A percentile compares a stretch with the other conserved stretches of the same genome.
phyloP scores from a whole-genome alignment of 2,797 vertebrate genomes.

The Remorina albescens region DNA sequence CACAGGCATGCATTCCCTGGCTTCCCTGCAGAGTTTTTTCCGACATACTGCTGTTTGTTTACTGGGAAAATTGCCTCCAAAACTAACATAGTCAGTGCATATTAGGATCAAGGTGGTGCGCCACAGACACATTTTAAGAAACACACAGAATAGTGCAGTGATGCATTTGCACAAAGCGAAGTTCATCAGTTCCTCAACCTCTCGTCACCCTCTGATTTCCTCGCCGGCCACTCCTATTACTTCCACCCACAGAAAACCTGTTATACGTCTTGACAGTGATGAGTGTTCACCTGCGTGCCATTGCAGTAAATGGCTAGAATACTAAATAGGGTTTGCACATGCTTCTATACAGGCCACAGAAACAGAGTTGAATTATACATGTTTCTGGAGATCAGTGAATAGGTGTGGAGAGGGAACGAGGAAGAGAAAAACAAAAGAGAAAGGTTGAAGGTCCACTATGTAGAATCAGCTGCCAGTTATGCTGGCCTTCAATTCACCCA shows the following conservation, averaged over 20 bases:
- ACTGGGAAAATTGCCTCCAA: constrained; percentile 65
- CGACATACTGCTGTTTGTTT: constrained; percentile 46
- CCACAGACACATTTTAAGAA: constrained; percentile 46
- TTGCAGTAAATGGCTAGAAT: constrained; percentile 55
- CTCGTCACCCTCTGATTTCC: constrained; percentile 64
- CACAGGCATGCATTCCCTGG: constrained; percentile 39
- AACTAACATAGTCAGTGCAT: constrained; percentile 41
- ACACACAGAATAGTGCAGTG: constrained; percentile 18
- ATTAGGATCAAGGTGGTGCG: constrained; percentile 58
- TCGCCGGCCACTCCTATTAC: constrained; percentile 58
- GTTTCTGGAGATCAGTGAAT: constrained; percentile 50
- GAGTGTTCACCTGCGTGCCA: constrained; percentile 58
- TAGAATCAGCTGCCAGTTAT: constrained; percentile 66
- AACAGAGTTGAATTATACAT: constrained; percentile 68
- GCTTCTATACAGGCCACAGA: constrained; percentile 46
- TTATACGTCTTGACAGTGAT: constrained; percentile 60
- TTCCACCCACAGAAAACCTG: constrained; percentile 56
- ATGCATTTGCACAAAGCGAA: constrained; percentile 65
- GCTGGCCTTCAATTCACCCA: constrained; percentile 32
- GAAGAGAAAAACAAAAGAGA: constrained; percentile 44
- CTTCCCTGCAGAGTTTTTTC: constrained; percentile 41
- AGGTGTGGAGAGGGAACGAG: constrained; percentile 6
- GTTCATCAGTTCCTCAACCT: constrained; percentile 67
- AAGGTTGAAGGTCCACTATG: constrained; percentile 46
- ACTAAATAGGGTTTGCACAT: constrained; percentile 57